Evolutionary conservation across 2,797 vertebrate species (phyloP).

Genomic region (Masticophis lateralis): DNA sequence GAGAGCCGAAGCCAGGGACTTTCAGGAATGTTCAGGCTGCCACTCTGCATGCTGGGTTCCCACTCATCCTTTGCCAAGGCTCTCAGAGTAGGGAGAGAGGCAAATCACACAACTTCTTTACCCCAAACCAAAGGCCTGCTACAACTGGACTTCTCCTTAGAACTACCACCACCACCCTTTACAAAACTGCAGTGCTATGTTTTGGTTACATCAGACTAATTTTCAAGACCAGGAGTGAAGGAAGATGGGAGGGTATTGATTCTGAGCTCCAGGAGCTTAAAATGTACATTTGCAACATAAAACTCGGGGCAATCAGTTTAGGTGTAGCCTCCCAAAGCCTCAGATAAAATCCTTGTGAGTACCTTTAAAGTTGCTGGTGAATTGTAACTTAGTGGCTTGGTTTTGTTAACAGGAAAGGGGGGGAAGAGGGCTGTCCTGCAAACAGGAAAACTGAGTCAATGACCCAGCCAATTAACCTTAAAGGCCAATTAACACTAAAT

Average conservation of each 20-base stretch:
- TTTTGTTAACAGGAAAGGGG: neutral
- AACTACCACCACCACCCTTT: neutral
- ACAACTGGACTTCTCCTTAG: neutral
- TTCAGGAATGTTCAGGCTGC: conserved; percentile 30
- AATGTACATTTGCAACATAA: neutral
- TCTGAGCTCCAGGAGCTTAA: neutral
- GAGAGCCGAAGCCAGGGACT: conserved; percentile 12
- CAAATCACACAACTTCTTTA: neutral
- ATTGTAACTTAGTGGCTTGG: neutral
- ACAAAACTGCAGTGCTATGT: neutral
- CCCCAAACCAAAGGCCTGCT: neutral
- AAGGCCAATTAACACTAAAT: neutral
- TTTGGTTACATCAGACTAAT: neutral
- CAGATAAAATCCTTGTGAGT: neutral
- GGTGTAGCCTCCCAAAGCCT: neutral
- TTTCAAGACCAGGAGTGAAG: neutral
- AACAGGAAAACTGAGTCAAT: neutral
- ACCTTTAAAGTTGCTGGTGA: neutral
- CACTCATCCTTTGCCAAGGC: conserved; percentile 22
- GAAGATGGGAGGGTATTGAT: too few species aligned
- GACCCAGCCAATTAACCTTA: neutral
- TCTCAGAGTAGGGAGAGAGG: neutral
- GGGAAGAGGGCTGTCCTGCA: neutral
- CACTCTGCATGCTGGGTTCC: conserved; percentile 13
- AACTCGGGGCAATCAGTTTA: neutral